Evolutionary conservation across 2,888 invertebrate genomes (phyloP).

Genomic region (Andrena bicolor): DNA sequence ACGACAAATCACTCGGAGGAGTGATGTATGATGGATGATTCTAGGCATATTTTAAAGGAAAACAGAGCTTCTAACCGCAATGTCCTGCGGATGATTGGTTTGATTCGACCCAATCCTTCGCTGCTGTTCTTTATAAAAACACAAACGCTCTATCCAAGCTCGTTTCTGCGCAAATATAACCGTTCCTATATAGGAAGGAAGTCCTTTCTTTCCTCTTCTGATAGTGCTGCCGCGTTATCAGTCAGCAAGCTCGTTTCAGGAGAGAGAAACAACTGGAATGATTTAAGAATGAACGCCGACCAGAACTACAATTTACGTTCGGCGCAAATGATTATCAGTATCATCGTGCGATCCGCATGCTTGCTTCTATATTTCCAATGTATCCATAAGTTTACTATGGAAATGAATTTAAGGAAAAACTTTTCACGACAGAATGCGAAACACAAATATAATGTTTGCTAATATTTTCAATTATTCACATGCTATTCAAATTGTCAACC

Average conservation of each 20-base stretch:
- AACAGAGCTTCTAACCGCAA: background rate
- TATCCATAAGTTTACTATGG: no score
- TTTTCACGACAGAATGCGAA: no score
- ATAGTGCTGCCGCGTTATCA: slow-evolving; percentile 74
- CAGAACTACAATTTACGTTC: slow-evolving; percentile 1
- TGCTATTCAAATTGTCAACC: no score
- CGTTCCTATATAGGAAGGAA: slow-evolving; percentile 70
- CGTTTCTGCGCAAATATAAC: slow-evolving; percentile 63
- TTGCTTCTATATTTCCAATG: no score
- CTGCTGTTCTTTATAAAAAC: slow-evolving; percentile 23
- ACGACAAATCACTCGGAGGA: no score
- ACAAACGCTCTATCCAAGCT: slow-evolving; percentile 27
- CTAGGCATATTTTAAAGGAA: background rate
- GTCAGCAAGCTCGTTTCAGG: slow-evolving; percentile 44
- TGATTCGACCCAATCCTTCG: background rate
- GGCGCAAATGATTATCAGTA: background rate
- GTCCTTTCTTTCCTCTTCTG: slow-evolving; percentile 77
- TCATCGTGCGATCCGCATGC: background rate
- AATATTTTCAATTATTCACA: no score
- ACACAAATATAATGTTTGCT: no score
- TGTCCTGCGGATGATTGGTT: slow-evolving; percentile 6
- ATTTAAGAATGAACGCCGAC: slow-evolving; percentile 5
- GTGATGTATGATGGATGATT: no score
- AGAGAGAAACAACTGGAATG: slow-evolving; percentile 26
- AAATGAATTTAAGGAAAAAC: no score